phyloP scores from a whole-genome alignment of 2,888 invertebrate genomes.

The Augochlorella aurata region DNA sequence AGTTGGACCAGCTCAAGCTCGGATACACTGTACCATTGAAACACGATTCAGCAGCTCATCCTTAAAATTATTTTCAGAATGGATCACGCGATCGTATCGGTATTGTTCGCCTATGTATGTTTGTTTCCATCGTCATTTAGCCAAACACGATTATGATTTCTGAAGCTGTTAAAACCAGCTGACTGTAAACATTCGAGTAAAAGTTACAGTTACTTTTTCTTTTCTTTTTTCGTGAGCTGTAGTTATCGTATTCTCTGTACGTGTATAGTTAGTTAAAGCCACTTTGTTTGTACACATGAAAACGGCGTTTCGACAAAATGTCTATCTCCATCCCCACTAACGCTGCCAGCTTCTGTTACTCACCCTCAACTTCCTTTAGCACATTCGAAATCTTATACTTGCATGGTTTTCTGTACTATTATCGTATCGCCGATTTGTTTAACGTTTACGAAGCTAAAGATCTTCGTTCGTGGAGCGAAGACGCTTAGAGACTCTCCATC shows the following conservation, averaged over 20 bases:
- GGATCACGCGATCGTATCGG: not conserved
- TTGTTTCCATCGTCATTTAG: not conserved
- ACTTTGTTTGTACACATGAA: not conserved
- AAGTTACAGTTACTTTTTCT: too few species aligned
- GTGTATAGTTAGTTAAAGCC: not conserved
- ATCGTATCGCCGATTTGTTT: not conserved
- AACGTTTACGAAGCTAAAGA: not conserved
- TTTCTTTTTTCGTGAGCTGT: not conserved
- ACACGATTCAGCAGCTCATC: not conserved
- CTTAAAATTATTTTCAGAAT: not conserved
- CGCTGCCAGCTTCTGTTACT: not conserved
- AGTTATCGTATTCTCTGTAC: not conserved
- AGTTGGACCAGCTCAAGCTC: not conserved
- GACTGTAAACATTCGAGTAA: too few species aligned
- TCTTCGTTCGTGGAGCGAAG: not conserved
- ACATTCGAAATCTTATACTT: not conserved
- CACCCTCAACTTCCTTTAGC: not conserved
- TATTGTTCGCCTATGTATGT: not conserved
- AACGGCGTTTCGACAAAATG: not conserved
- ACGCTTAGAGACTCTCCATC: not conserved
- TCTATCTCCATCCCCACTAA: not conserved
- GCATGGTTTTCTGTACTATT: not conserved
- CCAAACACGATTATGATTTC: not conserved
- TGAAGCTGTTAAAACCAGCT: too few species aligned
- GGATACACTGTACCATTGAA: not conserved